Evolutionary conservation across 2,888 invertebrate genomes (phyloP).

Genomic region (Monochamus alternatus): DNA sequence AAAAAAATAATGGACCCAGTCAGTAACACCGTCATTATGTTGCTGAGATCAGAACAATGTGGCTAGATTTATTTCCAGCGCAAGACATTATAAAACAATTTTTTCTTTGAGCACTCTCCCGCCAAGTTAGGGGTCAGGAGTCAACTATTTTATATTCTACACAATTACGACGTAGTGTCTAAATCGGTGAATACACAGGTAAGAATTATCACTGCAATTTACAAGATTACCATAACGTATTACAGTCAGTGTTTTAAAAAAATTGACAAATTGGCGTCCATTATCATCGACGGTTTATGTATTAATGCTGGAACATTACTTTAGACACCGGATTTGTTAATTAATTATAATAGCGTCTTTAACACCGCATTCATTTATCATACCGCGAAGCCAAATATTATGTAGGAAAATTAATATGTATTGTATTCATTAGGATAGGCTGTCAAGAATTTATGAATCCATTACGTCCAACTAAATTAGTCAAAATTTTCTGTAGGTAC

Average conservation of each 20-base stretch:
- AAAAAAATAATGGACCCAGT: too few relatives aligned
- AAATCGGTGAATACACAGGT: neutral
- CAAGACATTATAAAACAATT: neutral
- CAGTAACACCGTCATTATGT: too few relatives aligned
- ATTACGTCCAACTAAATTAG: too few relatives aligned
- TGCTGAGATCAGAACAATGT: too few relatives aligned
- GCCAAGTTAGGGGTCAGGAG: neutral
- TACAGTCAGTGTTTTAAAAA: conserved; percentile 10
- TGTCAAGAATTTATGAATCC: neutral
- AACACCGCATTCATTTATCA: conserved; percentile 46
- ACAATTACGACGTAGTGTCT: neutral
- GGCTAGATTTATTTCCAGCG: neutral
- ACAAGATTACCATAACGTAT: conserved; percentile 11
- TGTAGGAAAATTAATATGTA: conserved; percentile 24
- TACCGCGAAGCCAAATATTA: conserved; percentile 20
- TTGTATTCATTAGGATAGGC: neutral
- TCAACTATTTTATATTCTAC: conserved; percentile 5
- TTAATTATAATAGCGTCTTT: conserved; percentile 49
- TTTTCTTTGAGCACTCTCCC: neutral
- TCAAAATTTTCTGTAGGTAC: too few relatives aligned
- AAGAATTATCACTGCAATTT: conserved; percentile 17
- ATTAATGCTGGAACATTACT: conserved; percentile 26
- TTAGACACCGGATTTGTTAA: conserved; percentile 42
- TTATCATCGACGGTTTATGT: conserved; percentile 30
- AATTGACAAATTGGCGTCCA: conserved; percentile 33